Evolutionary conservation across 2,888 invertebrate species (phyloP).

Genomic region (Lasioglossum oenotherae): DNA sequence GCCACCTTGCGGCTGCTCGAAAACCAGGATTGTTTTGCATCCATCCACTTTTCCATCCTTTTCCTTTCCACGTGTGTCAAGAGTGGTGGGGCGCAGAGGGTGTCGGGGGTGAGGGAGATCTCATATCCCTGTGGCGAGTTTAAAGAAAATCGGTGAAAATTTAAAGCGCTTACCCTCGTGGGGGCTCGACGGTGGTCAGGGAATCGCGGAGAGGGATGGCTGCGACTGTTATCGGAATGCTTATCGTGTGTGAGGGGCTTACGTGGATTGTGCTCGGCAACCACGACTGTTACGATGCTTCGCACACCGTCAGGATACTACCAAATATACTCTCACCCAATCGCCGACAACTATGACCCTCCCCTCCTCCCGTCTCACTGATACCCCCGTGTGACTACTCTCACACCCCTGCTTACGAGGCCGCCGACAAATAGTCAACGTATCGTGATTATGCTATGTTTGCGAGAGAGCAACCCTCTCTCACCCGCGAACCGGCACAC

Average conservation of each 20-base stretch:
- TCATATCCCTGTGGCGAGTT: conserved; percentile 70
- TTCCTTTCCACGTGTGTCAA: conserved; percentile 61
- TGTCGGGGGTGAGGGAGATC: neutral
- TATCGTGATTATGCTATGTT: conserved; percentile 76
- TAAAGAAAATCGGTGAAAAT: conserved; percentile 82
- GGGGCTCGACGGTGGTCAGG: conserved; percentile 44
- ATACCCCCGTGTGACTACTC: conserved; percentile 51
- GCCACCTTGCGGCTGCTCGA: conserved; percentile 53
- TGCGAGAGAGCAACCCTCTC: conserved; percentile 56
- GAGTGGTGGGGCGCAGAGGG: neutral
- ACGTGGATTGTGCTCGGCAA: conserved; percentile 77
- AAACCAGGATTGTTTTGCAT: conserved; percentile 75
- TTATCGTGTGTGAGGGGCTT: conserved; percentile 83
- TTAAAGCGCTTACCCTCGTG: conserved; percentile 73
- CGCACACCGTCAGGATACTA: conserved; percentile 58
- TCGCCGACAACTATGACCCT: conserved; percentile 61
- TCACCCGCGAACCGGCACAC: neutral
- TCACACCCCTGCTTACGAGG: conserved; percentile 59
- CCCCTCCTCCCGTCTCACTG: neutral
- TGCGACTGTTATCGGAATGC: conserved; percentile 80
- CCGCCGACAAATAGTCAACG: conserved; percentile 79
- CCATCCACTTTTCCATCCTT: conserved; percentile 64
- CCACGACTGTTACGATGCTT: conserved; percentile 47
- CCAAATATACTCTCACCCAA: conserved; percentile 69
- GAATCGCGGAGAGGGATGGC: conserved; percentile 62